These are phyloP conservation scores for Aulostomus chinensis DNA, from an alignment of 2,797 vertebrate genomes.

Conservation along the genomic window DNA sequence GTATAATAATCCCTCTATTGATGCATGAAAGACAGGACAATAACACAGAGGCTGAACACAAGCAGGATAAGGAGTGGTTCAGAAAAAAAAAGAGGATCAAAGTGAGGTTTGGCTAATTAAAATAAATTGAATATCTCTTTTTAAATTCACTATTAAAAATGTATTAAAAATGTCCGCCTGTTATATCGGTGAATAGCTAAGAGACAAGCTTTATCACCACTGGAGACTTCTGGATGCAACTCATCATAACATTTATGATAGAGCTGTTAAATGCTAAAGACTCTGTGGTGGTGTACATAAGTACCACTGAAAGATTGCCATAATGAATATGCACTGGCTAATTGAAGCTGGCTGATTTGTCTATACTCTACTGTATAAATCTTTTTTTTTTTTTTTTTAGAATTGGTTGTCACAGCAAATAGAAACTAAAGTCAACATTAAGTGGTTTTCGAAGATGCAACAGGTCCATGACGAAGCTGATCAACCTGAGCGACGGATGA, in stretches of 20 bases:
- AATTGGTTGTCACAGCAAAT: slow-evolving; percentile 68
- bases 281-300: slow-evolving; percentile 49
- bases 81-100: slow-evolving; percentile 56
- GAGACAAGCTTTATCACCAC: slow-evolving; percentile 49
- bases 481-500: slow-evolving; percentile 51
- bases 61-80: slow-evolving; percentile 43
- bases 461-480: too few species aligned
- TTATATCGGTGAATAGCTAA: slow-evolving; percentile 19
- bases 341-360: slow-evolving; percentile 73
- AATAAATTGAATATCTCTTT: slow-evolving; percentile 34
- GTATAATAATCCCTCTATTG: slow-evolving; percentile 78
- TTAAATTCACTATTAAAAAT: slow-evolving; percentile 15
- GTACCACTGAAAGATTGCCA: slow-evolving; percentile 56
- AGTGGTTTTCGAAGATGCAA: too few species aligned
- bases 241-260: slow-evolving; percentile 74
- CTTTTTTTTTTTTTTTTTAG: too few species aligned
- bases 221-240: slow-evolving; percentile 63
- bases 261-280: slow-evolving; percentile 71
- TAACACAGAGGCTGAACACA: slow-evolving; percentile 57
- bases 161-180: slow-evolving; percentile 6
- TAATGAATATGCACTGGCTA: slow-evolving; percentile 70
- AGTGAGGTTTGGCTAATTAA: slow-evolving; percentile 45
- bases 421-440: slow-evolving; percentile 54
- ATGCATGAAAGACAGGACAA: slow-evolving; percentile 78
- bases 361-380: slow-evolving; percentile 70